Base-by-base conservation (phyloP, 2,113 vertebrate species). In the Gallinago jamesoni region DNA sequence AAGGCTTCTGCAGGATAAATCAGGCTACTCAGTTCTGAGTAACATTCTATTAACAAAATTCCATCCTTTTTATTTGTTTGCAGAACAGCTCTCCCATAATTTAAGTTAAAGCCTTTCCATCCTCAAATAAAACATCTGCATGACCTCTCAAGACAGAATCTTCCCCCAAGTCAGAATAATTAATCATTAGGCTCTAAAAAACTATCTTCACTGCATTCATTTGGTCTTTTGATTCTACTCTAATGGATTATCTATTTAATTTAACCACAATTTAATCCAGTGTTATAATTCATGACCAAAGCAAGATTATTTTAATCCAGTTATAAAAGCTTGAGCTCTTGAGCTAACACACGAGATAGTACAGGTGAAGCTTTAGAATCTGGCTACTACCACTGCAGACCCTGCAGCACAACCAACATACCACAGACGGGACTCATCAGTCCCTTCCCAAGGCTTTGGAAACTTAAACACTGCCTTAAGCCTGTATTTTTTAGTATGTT, bases 231-330 rank as follows among this genome's bases (percentile, higher is more conserved):
- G 60, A 67, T 50, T 83, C 73, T 87, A 24, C 57, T 82, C 48
- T 74, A 74, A 74, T 39, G 30, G 80, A 89, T 89, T 89, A 94
- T 28, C 62, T 62, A 72, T 92, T 89, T 77, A 89, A 95, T 3
- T 86, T 41, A 23, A 53, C 59, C 62, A 92, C 57, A 86, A 86
- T 64, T 88, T 94, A 91, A 88, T 83, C 48, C 67, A 77, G 14
- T 59, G 60, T 63, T 84, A 59, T 37, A 89, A 93, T 7, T 47
- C 56, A 74, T 0, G 1, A 84, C 48, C 72, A 84, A 84, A 87
- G 64, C 89, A 57, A 84, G 69, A 91, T 84, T 87, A 66, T 84
- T 92, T 94, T 82, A 84, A 90, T 95, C 48, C 84, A 72, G 28
- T 52, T 87, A 80, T 30, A 77, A 83, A 94, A 86, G 56, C 52